Base-by-base conservation (phyloP, 1,140 invertebrate genomes). In the Nasonia giraulti region DNA sequence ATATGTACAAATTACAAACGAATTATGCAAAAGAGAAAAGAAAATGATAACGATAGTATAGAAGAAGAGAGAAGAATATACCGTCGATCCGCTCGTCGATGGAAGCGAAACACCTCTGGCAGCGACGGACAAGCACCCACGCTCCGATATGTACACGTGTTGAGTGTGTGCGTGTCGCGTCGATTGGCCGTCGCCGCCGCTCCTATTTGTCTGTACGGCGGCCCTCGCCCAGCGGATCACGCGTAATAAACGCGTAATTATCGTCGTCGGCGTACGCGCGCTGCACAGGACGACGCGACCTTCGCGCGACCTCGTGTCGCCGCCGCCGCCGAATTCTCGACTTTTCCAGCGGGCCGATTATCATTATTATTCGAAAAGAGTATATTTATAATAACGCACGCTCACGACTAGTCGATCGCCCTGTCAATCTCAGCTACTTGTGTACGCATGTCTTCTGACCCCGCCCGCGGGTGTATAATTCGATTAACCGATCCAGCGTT, bases 1-100 rank as follows among this genome's bases (percentile, higher is more conserved):
- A 87, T 86, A 88, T 87, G 78, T 85, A 87, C 86, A 89, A 68
- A 23, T 81, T 85, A 69, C 20, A 80, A 68, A 85, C 37, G 75
- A 83, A 78, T 77, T 83, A 83, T 83, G 81, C 81, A 55, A 82
- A 74, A 14, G 71, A 74, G 10, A 73, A 14, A 69, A 74, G 5
- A 73, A 50, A 47, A 73, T 23, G 71, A 17, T 62, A 69, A 23
- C n/a, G 31, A 55, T 6, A 78, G 27, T 27, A 33, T 11, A 44
- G n/a, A 11, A 55, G 75, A 75, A 68, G 2, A n/a, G 55, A 71
- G 23, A 71, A 37, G 33, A 37, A 37, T 37, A 44, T 27, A 44
- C 40, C 40, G 40, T 44, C 40, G 40, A 44, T 20, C 44, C 47
- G 23, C 31, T 76, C 17, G 40, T 77, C 47, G 62, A 31, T 50